Evolutionary conservation across 2,113 vertebrate species (phyloP).

Genomic region (Mesoclemmys tuberculata): DNA sequence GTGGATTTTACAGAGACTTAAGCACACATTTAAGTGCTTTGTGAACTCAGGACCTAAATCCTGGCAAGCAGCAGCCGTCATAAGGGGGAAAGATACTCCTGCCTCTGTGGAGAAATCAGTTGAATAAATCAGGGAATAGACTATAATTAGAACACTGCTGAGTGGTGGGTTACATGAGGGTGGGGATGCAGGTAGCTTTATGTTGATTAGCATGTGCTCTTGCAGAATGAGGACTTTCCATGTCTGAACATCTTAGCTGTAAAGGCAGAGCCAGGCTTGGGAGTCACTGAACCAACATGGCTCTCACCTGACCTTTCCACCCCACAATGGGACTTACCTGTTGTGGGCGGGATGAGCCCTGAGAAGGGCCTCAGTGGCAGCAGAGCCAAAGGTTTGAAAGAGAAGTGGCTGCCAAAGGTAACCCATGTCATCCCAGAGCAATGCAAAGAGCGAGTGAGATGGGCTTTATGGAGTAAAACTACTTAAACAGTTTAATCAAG

Average conservation of each 20-base stretch:
- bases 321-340: background rate
- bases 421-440: background rate
- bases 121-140: background rate
- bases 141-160: background rate
- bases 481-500: background rate
- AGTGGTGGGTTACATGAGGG: background rate
- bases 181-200: background rate
- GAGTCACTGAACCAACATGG: background rate
- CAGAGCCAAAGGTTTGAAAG: background rate
- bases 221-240: background rate
- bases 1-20: background rate
- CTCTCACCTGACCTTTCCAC: background rate
- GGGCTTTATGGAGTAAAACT: background rate
- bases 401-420: background rate
- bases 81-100: background rate
- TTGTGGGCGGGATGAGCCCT: background rate
- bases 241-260: background rate
- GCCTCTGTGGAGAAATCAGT: background rate
- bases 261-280: background rate
- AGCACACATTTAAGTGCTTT: background rate
- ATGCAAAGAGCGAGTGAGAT: background rate
- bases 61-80: background rate
- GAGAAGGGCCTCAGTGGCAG: background rate
- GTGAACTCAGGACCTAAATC: background rate
- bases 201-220: background rate